Evolutionary conservation across 2,888 invertebrate species (phyloP), one percentile per base, ranked within the genome.

Genomic region (Calameuta idolon): DNA sequence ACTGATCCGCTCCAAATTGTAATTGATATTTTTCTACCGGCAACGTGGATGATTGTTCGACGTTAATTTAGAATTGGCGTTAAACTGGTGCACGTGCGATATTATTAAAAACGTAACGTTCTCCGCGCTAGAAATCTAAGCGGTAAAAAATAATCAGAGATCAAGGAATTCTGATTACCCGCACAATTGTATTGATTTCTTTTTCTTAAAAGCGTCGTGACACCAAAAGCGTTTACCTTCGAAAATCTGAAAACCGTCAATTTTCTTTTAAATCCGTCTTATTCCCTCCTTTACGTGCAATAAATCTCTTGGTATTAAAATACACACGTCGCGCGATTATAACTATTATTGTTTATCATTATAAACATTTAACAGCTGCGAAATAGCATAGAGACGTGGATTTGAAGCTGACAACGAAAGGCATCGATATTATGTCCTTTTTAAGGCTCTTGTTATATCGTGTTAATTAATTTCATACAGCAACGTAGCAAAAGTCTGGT

Each of bases 1-100:
- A 68, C 92, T 94, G 34, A 92, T 97, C 77, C 94, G 96, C 77
- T 93, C 97, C 3, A 97, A 96, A 92, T 92, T 97, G 89, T 97
- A 95, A 94, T 55, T 55, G 55, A 55, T 23, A 55, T 23, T 55
- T 55, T 23, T 55, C 23, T 23, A 55, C 23, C 2, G 23, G 15
- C 9, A 55, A 9, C 23, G 23, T 55, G 15, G 23, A 55, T 9
- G 55, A 9, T 55, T 23, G 55, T 55, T 55, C 23, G 23, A 55
- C 9, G 23, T 9, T 55, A 55, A 55, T 55, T 15, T 23, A 15
- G 5, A 23, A 55, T 55, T 55, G 55, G 9, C 23, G 55, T 15
- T 71, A 71, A 31, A 71, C 12, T 31, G 12, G 12, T 34, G 71
- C 34, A 31, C 34, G 9, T 9, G 11, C 71, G 33, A 71, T 71